Evolutionary conservation across 2,888 invertebrate species (phyloP).

Genomic region (Sacculina carcini): DNA sequence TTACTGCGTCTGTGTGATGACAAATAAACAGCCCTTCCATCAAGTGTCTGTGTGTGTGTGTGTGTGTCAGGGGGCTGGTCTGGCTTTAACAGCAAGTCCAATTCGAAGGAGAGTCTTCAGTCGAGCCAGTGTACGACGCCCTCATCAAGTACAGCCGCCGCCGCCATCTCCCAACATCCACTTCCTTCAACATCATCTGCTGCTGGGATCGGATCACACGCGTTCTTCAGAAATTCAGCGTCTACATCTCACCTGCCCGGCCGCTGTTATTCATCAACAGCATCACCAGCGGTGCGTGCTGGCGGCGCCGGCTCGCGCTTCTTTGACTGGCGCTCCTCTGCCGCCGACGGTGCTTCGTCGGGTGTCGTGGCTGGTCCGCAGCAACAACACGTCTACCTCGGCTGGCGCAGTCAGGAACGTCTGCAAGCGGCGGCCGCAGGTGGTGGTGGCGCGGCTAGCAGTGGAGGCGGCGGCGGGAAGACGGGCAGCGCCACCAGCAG

Average conservation of each 20-base stretch:
- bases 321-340: slow-evolving; percentile 15
- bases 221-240: too few relatives aligned
- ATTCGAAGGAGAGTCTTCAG: slow-evolving; percentile 12
- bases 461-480: slow-evolving; percentile 6
- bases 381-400: slow-evolving; percentile 52
- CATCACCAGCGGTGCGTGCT: too few relatives aligned
- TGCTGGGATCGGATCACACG: too few relatives aligned
- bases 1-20: too few relatives aligned
- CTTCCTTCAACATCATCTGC: too few relatives aligned
- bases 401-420: slow-evolving; percentile 66
- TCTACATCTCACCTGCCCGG: too few relatives aligned
- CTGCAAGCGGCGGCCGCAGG: slow-evolving; percentile 24
- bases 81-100: slow-evolving; percentile 35
- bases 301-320: slow-evolving; percentile 32
- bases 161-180: too few relatives aligned
- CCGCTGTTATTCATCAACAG: too few relatives aligned
- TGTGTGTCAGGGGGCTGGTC: slow-evolving; percentile 32
- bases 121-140: slow-evolving; percentile 9
- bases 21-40: too few relatives aligned
- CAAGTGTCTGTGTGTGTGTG: too few relatives aligned
- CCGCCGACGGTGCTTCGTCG: slow-evolving; percentile 10
- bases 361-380: too few relatives aligned
- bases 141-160: too few relatives aligned
- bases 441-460: slow-evolving; percentile 6
- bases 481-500: slow-evolving; percentile 26